phyloP scores from a whole-genome alignment of 2,888 invertebrate species.

The Smittia aterrima region DNA sequence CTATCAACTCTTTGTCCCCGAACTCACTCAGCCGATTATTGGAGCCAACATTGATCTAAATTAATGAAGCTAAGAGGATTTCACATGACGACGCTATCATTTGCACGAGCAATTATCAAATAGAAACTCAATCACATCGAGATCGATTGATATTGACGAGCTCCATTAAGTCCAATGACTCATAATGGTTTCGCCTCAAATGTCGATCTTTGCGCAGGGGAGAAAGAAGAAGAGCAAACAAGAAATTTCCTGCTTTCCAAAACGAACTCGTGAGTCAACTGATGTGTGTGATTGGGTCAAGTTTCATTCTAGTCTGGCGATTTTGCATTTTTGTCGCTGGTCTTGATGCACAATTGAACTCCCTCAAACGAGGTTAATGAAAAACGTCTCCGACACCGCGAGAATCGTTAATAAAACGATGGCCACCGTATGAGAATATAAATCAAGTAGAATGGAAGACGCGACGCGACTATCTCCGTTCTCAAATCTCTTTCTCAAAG shows the following conservation, averaged over 20 bases:
- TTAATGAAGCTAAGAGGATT: background rate
- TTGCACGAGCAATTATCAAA: conserved; percentile 4
- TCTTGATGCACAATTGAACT: background rate
- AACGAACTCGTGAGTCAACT: background rate
- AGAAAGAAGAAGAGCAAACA: background rate
- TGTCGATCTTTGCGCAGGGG: background rate
- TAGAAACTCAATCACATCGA: background rate
- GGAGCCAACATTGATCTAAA: background rate
- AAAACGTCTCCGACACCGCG: conserved; percentile 6
- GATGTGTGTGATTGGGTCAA: background rate
- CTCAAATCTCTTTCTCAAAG: background rate
- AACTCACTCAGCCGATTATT: background rate
- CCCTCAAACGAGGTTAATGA: conserved; percentile 5
- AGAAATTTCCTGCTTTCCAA: conserved; percentile 15
- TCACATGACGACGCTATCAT: background rate
- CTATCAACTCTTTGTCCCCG: background rate
- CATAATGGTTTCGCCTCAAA: background rate
- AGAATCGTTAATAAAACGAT: conserved; percentile 1
- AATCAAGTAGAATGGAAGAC: conserved; percentile 3
- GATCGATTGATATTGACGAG: conserved; percentile 2
- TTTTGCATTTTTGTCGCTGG: background rate
- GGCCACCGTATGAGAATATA: conserved; percentile 22
- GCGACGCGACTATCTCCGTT: background rate
- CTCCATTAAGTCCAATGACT: background rate
- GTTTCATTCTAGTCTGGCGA: background rate